Evolutionary conservation across 2,113 vertebrate species (phyloP).

Genomic region (Dicentrarchus labrax): DNA sequence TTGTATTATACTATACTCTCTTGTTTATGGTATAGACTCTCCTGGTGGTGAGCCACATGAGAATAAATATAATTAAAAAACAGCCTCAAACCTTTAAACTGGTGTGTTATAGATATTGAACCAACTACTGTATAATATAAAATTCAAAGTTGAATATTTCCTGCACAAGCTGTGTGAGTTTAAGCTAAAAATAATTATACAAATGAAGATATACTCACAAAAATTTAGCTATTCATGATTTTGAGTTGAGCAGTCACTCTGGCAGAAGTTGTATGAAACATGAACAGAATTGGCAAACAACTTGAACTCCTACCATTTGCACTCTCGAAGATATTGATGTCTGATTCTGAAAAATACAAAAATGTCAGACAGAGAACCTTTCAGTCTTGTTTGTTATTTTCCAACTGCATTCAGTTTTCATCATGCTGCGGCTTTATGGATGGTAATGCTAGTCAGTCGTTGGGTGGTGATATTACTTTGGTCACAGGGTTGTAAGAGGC

Average conservation of each 20-base stretch:
- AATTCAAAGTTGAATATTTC: neutral
- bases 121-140: neutral
- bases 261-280: neutral
- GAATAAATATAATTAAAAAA: neutral
- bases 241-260: neutral
- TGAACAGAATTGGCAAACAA: neutral
- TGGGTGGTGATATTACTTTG: neutral
- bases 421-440: neutral
- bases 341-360: neutral
- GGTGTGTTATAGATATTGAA: neutral
- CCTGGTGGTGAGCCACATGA: neutral
- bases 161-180: neutral
- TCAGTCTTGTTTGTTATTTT: neutral
- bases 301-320: neutral
- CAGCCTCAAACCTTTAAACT: neutral
- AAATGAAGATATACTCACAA: neutral
- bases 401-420: slow-evolving; percentile 10
- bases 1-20: neutral
- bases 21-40: neutral
- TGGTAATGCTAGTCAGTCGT: slow-evolving; percentile 8
- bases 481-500: neutral
- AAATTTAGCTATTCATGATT: neutral
- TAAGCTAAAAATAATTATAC: neutral
- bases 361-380: neutral
- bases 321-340: neutral